A percentile compares a stretch with the other conserved stretches of the same genome.
phyloP scores from a whole-genome alignment of 53 echinoderm and acorn worm genomes.

The Temnopleurus reevesii region DNA sequence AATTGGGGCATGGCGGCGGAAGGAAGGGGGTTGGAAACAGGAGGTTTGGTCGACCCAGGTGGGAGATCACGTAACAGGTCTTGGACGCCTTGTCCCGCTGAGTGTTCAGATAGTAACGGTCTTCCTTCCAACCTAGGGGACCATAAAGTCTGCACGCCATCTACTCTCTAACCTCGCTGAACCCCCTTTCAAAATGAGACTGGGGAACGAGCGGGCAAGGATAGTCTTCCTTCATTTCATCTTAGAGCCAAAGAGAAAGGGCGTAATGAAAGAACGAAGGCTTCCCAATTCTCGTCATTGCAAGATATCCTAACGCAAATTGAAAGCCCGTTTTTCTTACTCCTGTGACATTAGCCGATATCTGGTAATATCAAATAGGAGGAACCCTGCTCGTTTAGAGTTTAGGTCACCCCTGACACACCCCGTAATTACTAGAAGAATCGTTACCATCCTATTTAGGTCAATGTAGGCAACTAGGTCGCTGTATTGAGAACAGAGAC shows the following conservation, averaged over 20 bases:
- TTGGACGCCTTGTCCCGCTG: conserved; percentile 54
- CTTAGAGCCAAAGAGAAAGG: neutral
- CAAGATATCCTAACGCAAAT: conserved; percentile 22
- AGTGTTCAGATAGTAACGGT: conserved; percentile 5
- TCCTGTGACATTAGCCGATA: neutral
- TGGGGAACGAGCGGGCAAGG: conserved; percentile 23
- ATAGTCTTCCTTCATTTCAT: conserved; percentile 15
- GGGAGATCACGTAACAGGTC: conserved; percentile 45
- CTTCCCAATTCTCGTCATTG: conserved; percentile 9
- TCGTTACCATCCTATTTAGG: conserved; percentile 49
- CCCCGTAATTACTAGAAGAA: conserved; percentile 48
- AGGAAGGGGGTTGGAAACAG: conserved; percentile 52
- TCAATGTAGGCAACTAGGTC: conserved; percentile 62
- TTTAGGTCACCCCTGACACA: conserved; percentile 43
- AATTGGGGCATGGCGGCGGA: conserved; percentile 56
- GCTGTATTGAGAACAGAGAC: conserved; percentile 22
- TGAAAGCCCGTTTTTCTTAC: conserved; percentile 37
- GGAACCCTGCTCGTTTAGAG: neutral
- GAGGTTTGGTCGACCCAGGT: conserved; percentile 45
- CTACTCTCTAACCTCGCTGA: neutral
- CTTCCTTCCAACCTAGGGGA: neutral
- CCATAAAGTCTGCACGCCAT: conserved; percentile 28
- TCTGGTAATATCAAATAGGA: neutral
- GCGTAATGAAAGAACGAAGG: conserved; percentile 28
- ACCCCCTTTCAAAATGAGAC: conserved; percentile 30